Evolutionary conservation across 1,140 invertebrate species (phyloP), one percentile per base, ranked within the genome.

Genomic region (Musca domestica): DNA sequence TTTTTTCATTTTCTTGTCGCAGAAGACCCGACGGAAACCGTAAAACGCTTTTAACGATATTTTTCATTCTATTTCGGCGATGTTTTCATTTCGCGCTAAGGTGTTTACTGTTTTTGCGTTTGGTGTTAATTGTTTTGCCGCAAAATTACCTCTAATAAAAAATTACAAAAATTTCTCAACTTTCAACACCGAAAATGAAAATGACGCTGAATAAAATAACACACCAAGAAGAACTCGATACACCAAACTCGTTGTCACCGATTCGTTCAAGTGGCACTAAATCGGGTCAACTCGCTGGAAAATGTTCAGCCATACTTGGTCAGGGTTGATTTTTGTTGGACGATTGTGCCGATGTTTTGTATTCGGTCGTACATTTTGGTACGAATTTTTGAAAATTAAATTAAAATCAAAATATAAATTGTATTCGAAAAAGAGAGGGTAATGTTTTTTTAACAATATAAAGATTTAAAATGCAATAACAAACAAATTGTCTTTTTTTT

Each of bases 141-240:
- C 56, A 61, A 61, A 61, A 61, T 19, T 61, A 41, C 19, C 34
- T 61, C 14, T 61, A 19, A 61, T 58, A 61, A 61, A 61, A 61
- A 41, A 61, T 61, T 61, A 61, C 56, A 61, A 61, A 58, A 61
- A 61, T 61, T 61, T 61, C 56, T 61, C 56, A 61, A 61, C 56
- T 61, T 61, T 61, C 56, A 61, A 61, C 56, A 61, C 56, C 56
- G 56, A 61, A 61, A 19, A 61, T 61, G 56, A 61, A 61, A 61
- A 61, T 61, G 56, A 61, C 56, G 56, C 56, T 61, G 56, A 61
- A 61, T 61, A 61, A 34, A 61, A 58, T 30, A 61, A 61, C 27
- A 41, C 34, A 41, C 56, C 2, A 61, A 61, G 20, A 34, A 61
- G 34, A 34, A 41, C 56, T 61, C 27, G 27, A 61, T 10, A 41